A percentile compares a stretch with the other conserved stretches of the same genome.
Evolutionary conservation across 2,888 invertebrate species (phyloP).

Genomic region (Hypselothyrea guttata): DNA sequence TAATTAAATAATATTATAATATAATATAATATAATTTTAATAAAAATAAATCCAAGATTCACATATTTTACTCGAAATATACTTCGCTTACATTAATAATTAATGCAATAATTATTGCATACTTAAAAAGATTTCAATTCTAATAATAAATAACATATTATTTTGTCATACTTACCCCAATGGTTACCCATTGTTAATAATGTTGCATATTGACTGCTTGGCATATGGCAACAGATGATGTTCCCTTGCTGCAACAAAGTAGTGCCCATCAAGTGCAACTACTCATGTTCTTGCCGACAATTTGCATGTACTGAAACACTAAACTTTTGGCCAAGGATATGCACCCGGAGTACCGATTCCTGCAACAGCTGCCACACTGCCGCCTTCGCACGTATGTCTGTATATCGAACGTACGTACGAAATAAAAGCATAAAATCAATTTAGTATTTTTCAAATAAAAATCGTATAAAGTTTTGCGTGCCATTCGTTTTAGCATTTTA

Average conservation of each 20-base stretch:
- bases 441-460: constrained; percentile 65
- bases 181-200: too few relatives aligned
- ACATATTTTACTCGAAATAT: too few relatives aligned
- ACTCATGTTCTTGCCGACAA: constrained; percentile 22
- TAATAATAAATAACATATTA: too few relatives aligned
- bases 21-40: too few relatives aligned
- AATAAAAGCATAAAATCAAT: constrained; percentile 60
- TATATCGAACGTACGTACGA: too few relatives aligned
- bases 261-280: constrained; percentile 8
- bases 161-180: too few relatives aligned
- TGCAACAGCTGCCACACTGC: background rate
- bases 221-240: constrained; percentile 9
- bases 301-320: constrained; percentile 35
- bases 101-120: too few relatives aligned
- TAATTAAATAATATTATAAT: too few relatives aligned
- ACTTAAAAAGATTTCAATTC: too few relatives aligned
- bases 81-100: too few relatives aligned
- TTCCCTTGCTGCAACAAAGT: constrained; percentile 28
- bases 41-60: too few relatives aligned
- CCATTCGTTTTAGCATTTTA: constrained; percentile 29
- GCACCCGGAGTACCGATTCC: constrained; percentile 4
- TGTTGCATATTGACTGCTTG: too few relatives aligned
- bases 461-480: constrained; percentile 54
- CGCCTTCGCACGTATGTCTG: constrained; percentile 4
- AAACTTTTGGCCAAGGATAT: constrained; percentile 24